Evolutionary conservation across 2,113 vertebrate genomes (phyloP).

Genomic region (Nycticryphes semicollaris): DNA sequence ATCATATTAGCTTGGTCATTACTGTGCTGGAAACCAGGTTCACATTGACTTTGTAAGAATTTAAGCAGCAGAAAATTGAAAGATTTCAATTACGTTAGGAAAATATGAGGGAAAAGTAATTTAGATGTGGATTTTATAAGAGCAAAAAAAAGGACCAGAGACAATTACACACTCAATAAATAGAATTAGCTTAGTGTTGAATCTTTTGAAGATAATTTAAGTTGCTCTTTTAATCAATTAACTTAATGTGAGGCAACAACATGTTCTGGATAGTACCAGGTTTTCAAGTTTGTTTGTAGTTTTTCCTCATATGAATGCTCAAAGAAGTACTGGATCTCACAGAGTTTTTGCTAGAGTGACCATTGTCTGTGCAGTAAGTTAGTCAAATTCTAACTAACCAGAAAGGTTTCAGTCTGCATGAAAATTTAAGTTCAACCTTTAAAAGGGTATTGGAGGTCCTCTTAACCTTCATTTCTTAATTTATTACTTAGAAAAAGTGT

Average conservation of each 20-base stretch:
- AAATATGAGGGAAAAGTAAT: neutral
- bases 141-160: neutral
- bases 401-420: neutral
- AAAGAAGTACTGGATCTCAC: neutral
- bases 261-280: neutral
- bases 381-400: neutral
- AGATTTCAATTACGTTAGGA: neutral
- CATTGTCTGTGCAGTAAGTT: neutral
- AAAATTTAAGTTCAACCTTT: neutral
- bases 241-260: neutral
- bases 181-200: neutral
- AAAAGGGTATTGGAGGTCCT: neutral
- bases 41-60: rapidly evolving
- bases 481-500: neutral
- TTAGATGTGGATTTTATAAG: neutral
- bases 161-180: neutral
- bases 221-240: neutral
- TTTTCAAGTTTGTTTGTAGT: neutral
- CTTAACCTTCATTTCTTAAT: neutral
- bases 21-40: neutral
- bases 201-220: neutral
- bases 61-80: neutral
- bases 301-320: neutral
- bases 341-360: neutral
- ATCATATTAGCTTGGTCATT: neutral